A percentile compares a stretch with the other conserved stretches of the same genome.
Conservation (phyloP, 2,888 invertebrate species). For the Perdita meconis region DNA sequence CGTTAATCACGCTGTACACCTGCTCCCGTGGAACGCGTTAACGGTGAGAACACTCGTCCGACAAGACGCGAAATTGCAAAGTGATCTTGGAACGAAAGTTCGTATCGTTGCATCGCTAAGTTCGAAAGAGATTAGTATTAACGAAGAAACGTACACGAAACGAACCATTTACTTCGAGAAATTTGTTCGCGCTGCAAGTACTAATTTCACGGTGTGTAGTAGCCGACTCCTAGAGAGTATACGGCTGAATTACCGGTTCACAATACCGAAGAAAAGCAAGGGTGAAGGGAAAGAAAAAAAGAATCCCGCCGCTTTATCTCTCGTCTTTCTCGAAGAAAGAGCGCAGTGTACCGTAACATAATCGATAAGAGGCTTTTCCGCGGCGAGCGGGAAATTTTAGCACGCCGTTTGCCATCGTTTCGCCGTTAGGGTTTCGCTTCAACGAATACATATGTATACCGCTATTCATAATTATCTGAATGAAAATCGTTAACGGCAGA, state of each 20-base stretch:
- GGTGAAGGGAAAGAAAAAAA: slow-evolving; percentile 21
- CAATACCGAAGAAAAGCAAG: slow-evolving; percentile 33
- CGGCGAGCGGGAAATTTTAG: background rate
- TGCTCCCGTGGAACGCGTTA: slow-evolving; percentile 3
- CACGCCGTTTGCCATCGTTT: slow-evolving; percentile 4
- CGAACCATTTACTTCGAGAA: slow-evolving; percentile 48
- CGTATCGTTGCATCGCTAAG: no score
- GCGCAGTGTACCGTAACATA: slow-evolving; percentile 55
- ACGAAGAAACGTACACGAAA: slow-evolving; percentile 6
- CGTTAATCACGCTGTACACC: slow-evolving; percentile 17
- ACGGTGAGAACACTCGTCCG: background rate
- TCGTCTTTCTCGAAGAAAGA: slow-evolving; percentile 48
- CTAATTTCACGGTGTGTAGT: slow-evolving; percentile 28
- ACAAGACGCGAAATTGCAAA: slow-evolving; percentile 3
- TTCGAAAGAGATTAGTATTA: no score
- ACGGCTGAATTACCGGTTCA: slow-evolving; percentile 35
- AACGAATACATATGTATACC: background rate
- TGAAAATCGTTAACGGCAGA: slow-evolving; percentile 11
- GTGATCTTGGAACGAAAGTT: background rate
- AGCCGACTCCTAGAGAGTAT: background rate
- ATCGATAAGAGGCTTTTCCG: slow-evolving; percentile 65
- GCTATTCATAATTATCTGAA: slow-evolving; percentile 11
- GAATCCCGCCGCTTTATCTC: slow-evolving; percentile 39
- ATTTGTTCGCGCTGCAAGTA: slow-evolving; percentile 29
- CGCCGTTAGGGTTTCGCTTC: background rate